phyloP scores from a whole-genome alignment of 1,140 invertebrate species.

The fruit fly (Drosophila melanogaster) region DNA sequence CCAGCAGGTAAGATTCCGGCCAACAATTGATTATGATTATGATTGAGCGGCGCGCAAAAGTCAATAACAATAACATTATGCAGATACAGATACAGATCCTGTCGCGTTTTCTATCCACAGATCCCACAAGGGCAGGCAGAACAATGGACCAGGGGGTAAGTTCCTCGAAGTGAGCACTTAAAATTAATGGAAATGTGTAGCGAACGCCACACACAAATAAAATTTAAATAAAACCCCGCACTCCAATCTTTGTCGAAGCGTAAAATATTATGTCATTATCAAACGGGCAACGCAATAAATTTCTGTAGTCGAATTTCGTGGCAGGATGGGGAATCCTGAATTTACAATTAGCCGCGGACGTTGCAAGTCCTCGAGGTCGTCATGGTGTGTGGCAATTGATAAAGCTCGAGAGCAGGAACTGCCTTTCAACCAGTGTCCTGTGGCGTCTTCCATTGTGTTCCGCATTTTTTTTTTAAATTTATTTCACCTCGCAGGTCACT shows the following conservation, averaged over 20 bases:
- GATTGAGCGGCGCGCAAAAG: slow-evolving; percentile 75
- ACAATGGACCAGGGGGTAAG: slow-evolving; percentile 47
- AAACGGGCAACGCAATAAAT: slow-evolving; percentile 78
- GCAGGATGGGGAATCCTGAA: slow-evolving; percentile 64
- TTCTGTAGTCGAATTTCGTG: slow-evolving; percentile 71
- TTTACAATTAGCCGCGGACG: slow-evolving; percentile 75
- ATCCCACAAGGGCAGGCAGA: slow-evolving; percentile 28
- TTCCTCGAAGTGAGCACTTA: slow-evolving; percentile 54
- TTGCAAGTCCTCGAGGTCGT: slow-evolving; percentile 35
- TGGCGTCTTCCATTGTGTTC: slow-evolving; percentile 43
- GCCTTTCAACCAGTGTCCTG: slow-evolving; percentile 61
- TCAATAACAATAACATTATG: slow-evolving; percentile 81
- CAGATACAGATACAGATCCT: slow-evolving; percentile 47
- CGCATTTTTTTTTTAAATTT: slow-evolving; percentile 31
- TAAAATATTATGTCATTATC: slow-evolving; percentile 84
- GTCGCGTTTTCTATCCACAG: slow-evolving; percentile 7
- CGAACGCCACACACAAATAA: slow-evolving; percentile 54
- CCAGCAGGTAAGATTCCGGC: slow-evolving; percentile 56
- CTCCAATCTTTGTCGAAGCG: slow-evolving; percentile 68
- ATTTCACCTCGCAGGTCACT: slow-evolving; percentile 64
- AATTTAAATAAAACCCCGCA: slow-evolving; percentile 71
- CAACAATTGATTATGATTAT: slow-evolving; percentile 78
- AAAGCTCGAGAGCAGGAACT: slow-evolving; percentile 57
- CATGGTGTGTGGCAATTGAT: slow-evolving; percentile 78
- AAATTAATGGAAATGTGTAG: slow-evolving; percentile 82